Base-by-base conservation (phyloP, 2,888 invertebrate genomes). In the Zygaena filipendulae region DNA sequence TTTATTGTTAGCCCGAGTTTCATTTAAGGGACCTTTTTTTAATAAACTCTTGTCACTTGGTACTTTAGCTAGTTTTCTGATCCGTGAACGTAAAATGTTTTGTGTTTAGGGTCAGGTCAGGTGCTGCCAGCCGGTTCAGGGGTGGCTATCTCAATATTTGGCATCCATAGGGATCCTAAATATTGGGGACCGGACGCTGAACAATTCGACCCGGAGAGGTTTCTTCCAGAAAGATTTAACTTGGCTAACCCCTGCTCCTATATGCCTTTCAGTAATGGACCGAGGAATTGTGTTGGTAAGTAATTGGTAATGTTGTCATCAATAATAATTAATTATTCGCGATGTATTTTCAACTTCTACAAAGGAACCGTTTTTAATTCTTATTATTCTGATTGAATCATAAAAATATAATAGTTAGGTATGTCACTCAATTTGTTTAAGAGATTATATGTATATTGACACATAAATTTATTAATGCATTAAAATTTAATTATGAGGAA, bases 131-230 rank as follows among this genome's bases (percentile, higher is more conserved):
- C 63, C 14, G 82, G 81, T 6, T 69, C 70, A 1, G 70, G 75
- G 0, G 56, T 72, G 2, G 79, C 61, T n/a, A 49, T 82, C 3
- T 67, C 68, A 11, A 69, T 82, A 10, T 74, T 79, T 61, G 71
- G 71, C n/a, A 47, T 54, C 4, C 86, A 87, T 40, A 53, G 82
- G 9, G 81, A 85, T 43, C 72, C 80, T 7, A 64, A 72, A 33
- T 74, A 81, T 44, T 87, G 84, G 81, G 83, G 84, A 39, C 80
- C 83, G 0, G 71, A 86, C 29, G 84, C 85, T 0, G 81, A 83
- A 11, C 62, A 64, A 22, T 87, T 86, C 42, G 80, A 86, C 45
- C 87, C 87, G 0, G 84, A 86, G 39, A 54, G 86, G 30, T 87
- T 87, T 48, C 45, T 81, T 21, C 81, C 83, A 1, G 84, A 86